Evolutionary conservation across 1,140 invertebrate genomes (phyloP), one percentile per base, ranked within the genome.

Genomic region (Lepidurus arcticus): DNA sequence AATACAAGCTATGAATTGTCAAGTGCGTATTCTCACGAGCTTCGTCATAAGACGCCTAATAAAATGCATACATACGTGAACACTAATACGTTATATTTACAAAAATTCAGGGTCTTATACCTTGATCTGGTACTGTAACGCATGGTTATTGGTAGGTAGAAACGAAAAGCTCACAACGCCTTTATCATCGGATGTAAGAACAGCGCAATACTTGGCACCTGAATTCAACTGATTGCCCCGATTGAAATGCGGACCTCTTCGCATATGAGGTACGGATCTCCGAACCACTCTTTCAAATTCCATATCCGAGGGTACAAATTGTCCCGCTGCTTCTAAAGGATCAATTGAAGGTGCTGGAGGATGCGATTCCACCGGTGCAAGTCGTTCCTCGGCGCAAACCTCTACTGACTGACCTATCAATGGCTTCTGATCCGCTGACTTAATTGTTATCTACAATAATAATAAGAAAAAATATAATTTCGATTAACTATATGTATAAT

Each of bases 321-420:
- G 53, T 7, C 53, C 53, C 53, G 8, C 13, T 7, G 53, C 53
- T 65, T 65, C 53, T 21, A 65, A 65, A 21, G 53, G 53, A 5
- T 65, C 53, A n/a, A 65, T 65, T 7, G 53, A 65, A 13, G 53
- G 53, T 65, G 53, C 53, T 21, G 53, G 53, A 65, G 16, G 53
- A 65, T 13, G 13, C 13, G 53, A 65, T 16, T 9, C 53, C 6
- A 16, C 53, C 7, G 53, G 53, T 65, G 53, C 16, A 7, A 65
- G 77, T 76, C 82, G 82, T 43, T 81, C 78, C 13, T 74, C 47
- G 6, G 80, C 80, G 16, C 78, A 79, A 1, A 85, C 76, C 75
- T 81, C 80, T n/a, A 86, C 83, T 0, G 76, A 16, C 76, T 85
- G 84, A 2, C 80, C 80, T 34, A 81, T 74, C 1, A 84, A 83